These are phyloP conservation scores for Oedothorax gibbosus DNA, from an alignment of 1,140 invertebrate species.

Conservation along the genomic window DNA sequence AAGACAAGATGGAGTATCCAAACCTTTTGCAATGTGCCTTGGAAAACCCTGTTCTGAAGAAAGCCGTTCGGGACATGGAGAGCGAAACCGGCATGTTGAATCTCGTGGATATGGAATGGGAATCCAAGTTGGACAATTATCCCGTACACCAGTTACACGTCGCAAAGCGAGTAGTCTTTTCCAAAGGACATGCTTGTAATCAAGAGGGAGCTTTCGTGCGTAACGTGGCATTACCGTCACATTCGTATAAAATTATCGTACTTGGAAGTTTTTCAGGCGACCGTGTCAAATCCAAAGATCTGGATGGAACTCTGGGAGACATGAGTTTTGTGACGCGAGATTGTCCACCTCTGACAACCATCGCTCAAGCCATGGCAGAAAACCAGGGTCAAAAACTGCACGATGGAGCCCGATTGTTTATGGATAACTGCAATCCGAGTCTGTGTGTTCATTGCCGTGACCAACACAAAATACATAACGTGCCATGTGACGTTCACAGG, in stretches of 20 bases:
- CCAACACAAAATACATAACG: not conserved
- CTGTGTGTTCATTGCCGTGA: not conserved
- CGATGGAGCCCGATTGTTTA: conserved; percentile 9
- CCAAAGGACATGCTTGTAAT: not conserved
- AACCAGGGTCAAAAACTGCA: not conserved
- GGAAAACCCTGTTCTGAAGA: not conserved
- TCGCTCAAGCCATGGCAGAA: not conserved
- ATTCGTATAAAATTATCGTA: not conserved
- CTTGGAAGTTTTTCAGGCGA: not conserved
- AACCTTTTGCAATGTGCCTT: not conserved
- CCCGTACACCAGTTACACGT: not conserved
- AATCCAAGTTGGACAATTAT: not conserved
- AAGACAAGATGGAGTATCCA: not conserved
- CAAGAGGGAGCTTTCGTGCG: not conserved
- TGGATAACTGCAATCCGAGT: not conserved
- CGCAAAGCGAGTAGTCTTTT: too few species aligned
- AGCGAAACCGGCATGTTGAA: not conserved
- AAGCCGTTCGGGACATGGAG: not conserved
- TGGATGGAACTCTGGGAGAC: too few species aligned
- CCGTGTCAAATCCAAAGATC: too few species aligned
- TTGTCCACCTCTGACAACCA: conserved; percentile 1
- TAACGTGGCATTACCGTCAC: not conserved
- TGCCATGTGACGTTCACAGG: not conserved
- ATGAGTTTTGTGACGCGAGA: not conserved
- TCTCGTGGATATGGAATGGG: conserved; percentile 3